Percentiles rank a stretch among this genome's conserved stretches.
Conservation (phyloP, 2,113 vertebrate genomes). For the Chaetops frenatus region DNA sequence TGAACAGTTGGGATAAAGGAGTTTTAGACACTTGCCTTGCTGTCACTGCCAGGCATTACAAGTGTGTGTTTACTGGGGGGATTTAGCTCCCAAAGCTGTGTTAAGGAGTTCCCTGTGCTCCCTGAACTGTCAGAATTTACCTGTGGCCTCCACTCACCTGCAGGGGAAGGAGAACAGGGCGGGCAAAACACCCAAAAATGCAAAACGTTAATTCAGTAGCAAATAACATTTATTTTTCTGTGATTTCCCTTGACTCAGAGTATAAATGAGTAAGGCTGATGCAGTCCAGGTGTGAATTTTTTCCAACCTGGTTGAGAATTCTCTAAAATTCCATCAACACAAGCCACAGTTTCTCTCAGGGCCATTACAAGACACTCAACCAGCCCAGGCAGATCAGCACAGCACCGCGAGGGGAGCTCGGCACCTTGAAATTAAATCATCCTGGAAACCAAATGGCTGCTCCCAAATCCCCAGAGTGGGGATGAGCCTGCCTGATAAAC, state of each 20-base stretch:
- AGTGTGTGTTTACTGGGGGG: neutral
- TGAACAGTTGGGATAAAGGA: constrained; percentile 48
- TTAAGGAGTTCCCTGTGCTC: neutral
- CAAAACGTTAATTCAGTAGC: neutral
- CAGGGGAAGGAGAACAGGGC: neutral
- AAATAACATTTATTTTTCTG: neutral
- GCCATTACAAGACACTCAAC: neutral
- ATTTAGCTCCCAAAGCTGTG: neutral
- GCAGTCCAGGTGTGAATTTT: neutral
- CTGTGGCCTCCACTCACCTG: neutral
- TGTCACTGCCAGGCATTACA: neutral
- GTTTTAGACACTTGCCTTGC: neutral
- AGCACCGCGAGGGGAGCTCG: neutral
- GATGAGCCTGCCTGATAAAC: neutral
- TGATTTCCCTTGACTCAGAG: neutral
- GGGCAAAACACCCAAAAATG: neutral
- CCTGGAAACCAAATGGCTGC: neutral
- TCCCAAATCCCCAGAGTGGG: neutral
- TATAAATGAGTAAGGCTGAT: neutral
- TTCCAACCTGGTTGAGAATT: neutral
- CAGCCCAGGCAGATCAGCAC: neutral
- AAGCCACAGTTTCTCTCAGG: neutral
- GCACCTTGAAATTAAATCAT: neutral
- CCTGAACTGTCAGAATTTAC: neutral
- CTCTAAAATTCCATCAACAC: neutral